Conservation (phyloP, 2,888 invertebrate genomes). For the Macrophya alboannulata region DNA sequence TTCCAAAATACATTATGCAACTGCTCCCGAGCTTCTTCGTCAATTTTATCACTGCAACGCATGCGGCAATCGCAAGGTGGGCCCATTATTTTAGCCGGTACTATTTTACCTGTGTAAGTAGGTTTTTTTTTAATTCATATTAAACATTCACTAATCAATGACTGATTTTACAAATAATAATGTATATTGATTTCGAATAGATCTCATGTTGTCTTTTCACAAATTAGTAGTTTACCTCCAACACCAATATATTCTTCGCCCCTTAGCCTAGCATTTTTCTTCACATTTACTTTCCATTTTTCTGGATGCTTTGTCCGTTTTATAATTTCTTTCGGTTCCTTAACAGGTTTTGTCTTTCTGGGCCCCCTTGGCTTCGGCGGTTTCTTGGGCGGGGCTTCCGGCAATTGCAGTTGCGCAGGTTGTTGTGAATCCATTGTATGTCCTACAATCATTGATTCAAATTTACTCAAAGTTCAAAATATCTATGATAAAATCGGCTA, state of each 20-base stretch:
- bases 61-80: slow-evolving; percentile 71
- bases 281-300: slow-evolving; percentile 71
- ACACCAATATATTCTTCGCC: slow-evolving; percentile 70
- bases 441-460: slow-evolving; percentile 30
- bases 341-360: slow-evolving; percentile 53
- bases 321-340: slow-evolving; percentile 55
- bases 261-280: slow-evolving; percentile 70
- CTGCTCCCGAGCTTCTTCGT: slow-evolving; percentile 67
- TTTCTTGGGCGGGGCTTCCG: slow-evolving; percentile 42
- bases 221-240: slow-evolving; percentile 64
- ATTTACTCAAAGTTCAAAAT: background rate
- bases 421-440: slow-evolving; percentile 47
- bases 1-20: slow-evolving; percentile 71
- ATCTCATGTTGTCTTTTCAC: background rate
- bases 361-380: slow-evolving; percentile 46
- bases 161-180: background rate
- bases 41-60: slow-evolving; percentile 69
- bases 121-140: background rate
- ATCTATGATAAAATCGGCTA: background rate
- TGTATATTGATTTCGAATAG: background rate
- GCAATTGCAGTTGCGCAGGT: slow-evolving; percentile 15
- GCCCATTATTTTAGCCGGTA: slow-evolving; percentile 71
- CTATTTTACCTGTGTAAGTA: slow-evolving; percentile 65
- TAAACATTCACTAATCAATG: background rate
- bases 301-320: slow-evolving; percentile 69